A percentile compares a stretch with the other conserved stretches of the same genome.
phyloP scores from a whole-genome alignment of 2,797 vertebrate genomes.

The Peromyscus eremicus region DNA sequence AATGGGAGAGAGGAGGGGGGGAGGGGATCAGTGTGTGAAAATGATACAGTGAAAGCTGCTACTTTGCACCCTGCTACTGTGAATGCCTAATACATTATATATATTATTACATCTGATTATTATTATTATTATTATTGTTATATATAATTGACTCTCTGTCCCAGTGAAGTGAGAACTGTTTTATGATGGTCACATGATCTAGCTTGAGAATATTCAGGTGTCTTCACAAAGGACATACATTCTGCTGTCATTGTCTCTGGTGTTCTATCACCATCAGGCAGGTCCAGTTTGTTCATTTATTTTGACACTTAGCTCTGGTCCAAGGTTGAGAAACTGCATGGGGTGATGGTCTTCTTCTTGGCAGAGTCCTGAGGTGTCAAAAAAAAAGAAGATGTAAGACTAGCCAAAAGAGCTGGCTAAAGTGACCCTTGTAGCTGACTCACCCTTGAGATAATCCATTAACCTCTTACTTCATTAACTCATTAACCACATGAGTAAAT shows the following conservation, averaged over 20 bases:
- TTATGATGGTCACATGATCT: not conserved
- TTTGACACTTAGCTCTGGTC: not conserved
- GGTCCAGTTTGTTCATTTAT: not conserved
- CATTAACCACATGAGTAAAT: not conserved
- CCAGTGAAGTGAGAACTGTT: not conserved
- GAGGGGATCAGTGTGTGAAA: too few relatives aligned
- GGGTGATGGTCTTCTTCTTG: not conserved
- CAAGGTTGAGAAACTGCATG: not conserved
- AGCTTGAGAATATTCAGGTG: not conserved
- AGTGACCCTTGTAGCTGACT: not conserved
- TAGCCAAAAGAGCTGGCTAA: not conserved
- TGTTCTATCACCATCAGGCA: not conserved
- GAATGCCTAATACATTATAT: not conserved
- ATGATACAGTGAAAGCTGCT: not conserved
- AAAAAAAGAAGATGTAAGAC: not conserved
- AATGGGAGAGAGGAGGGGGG: not conserved
- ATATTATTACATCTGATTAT: not conserved
- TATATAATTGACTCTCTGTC: not conserved
- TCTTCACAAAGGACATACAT: not conserved
- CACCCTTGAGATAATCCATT: not conserved
- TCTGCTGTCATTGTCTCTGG: not conserved
- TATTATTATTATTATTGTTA: too few relatives aligned
- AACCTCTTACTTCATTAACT: not conserved
- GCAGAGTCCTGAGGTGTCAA: not conserved
- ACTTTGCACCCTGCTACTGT: not conserved